These are phyloP conservation scores for Sardina pilchardus DNA, from an alignment of 2,113 vertebrate genomes.

Conservation along the genomic window DNA sequence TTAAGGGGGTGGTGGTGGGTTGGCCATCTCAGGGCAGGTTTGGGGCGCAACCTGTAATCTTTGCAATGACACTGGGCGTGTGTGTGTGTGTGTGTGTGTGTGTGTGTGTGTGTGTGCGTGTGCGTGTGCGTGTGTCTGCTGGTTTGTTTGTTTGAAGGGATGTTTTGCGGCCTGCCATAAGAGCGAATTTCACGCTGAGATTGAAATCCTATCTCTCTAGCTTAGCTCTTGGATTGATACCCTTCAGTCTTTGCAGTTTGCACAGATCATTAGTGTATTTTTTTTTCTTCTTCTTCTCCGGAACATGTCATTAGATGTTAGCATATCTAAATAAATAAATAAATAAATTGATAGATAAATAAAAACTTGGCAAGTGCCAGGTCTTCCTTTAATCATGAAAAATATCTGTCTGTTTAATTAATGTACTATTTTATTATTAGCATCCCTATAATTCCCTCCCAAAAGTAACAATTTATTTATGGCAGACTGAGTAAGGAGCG, in stretches of 20 bases:
- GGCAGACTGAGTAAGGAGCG: neutral
- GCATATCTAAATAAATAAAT: neutral
- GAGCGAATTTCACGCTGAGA: neutral
- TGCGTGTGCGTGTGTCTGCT: neutral
- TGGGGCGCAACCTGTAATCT: neutral
- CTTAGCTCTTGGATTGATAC: neutral
- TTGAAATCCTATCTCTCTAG: neutral
- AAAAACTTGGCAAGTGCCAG: neutral
- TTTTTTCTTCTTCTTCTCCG: neutral
- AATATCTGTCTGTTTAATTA: neutral
- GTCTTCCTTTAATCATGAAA: neutral
- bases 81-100: conserved; percentile 1
- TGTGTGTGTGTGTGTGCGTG: neutral
- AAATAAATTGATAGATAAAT: neutral
- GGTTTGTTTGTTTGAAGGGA: neutral
- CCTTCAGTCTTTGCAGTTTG: neutral
- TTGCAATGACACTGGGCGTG: neutral
- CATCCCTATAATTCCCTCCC: neutral
- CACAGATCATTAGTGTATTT: neutral
- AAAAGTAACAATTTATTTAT: neutral
- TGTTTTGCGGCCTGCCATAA: neutral
- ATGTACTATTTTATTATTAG: neutral
- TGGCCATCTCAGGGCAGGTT: neutral
- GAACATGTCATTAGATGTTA: neutral
- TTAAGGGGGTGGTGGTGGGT: neutral